Conservation (phyloP, 2,888 invertebrate species). For the Idaea biselata region DNA sequence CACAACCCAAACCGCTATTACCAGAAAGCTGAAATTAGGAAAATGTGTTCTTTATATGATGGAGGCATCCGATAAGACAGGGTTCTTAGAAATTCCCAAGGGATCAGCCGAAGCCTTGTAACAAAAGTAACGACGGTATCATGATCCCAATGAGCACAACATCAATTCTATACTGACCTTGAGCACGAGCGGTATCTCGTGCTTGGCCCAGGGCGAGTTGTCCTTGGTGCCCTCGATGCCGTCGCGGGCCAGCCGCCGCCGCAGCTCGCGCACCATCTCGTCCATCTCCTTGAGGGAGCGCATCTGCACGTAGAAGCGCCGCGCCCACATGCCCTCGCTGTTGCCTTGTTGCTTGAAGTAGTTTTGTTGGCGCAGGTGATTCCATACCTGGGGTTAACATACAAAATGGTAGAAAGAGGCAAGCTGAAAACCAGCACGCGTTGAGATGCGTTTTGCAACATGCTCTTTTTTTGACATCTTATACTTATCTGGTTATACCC, state of each 20-base stretch:
- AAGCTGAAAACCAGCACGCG: too few relatives aligned
- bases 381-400: conserved; percentile 87
- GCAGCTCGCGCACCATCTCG: conserved; percentile 86
- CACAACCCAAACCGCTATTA: too few relatives aligned
- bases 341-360: conserved; percentile 71
- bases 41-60: too few relatives aligned
- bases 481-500: too few relatives aligned
- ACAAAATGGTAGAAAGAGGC: too few relatives aligned
- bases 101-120: too few relatives aligned
- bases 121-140: too few relatives aligned
- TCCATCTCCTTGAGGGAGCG: conserved; percentile 87
- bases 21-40: too few relatives aligned
- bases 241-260: conserved; percentile 78
- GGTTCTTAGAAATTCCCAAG: too few relatives aligned
- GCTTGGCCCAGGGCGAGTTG: conserved; percentile 55
- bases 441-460: too few relatives aligned
- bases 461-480: too few relatives aligned
- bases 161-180: conserved; percentile 45
- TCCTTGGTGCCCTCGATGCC: conserved; percentile 80
- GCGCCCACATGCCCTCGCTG: conserved; percentile 84
- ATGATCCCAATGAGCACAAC: neutral
- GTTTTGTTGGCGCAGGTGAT: conserved; percentile 79
- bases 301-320: conserved; percentile 84
- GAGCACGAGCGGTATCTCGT: conserved; percentile 53
- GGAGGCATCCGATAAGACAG: too few relatives aligned